Base-by-base conservation (phyloP, 2,113 vertebrate species). In the Nerophis ophidion region DNA sequence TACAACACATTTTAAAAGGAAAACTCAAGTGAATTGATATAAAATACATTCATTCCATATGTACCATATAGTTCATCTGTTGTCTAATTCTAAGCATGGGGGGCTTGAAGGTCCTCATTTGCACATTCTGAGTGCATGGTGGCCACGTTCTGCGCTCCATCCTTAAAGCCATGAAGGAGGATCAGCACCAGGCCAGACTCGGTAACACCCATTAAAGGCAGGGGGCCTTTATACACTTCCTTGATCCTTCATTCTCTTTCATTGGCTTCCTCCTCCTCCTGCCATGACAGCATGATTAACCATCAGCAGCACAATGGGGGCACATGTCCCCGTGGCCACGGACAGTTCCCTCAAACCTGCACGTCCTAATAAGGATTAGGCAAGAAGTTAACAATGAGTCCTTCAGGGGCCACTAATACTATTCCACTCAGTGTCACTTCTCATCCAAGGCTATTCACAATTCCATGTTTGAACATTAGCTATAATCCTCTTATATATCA, bases 401-500 rank as follows among this genome's bases (percentile, higher is more conserved):
- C 81, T 88, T 86, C 83, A 87, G 82, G 76, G 84, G 80, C 80
- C 53, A 63, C 70, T 88, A 85, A 86, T 85, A 85, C 83, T 76
- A 86, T 89, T 87, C 85, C 74, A 75, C 74, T 81, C 76, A 71
- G 63, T 80, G 84, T 81, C 83, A 86, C 83, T 85, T 84, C 72
- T 81, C 75, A 81, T 79, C 76, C 74, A 16, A 35, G 74, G 74
- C 79, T 63, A 86, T 89, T 88, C 86, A 88, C 74, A 60, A 66
- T 60, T 60, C 63, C 64, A 76, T 88, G 79, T 87, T 86, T 83
- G 83, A 89, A 85, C 86, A 89, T 82, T 87, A 89, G 87, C 79
- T 81, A 77, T 88, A 90, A 91, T 89, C 88, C 88, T 86, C 88
- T 90, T 91, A 87, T 72, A 84, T 87, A 89, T 91, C 89, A 89